Evolutionary conservation across 1,140 invertebrate genomes (phyloP).

Genomic region (Pseudomyrmex pallidus): DNA sequence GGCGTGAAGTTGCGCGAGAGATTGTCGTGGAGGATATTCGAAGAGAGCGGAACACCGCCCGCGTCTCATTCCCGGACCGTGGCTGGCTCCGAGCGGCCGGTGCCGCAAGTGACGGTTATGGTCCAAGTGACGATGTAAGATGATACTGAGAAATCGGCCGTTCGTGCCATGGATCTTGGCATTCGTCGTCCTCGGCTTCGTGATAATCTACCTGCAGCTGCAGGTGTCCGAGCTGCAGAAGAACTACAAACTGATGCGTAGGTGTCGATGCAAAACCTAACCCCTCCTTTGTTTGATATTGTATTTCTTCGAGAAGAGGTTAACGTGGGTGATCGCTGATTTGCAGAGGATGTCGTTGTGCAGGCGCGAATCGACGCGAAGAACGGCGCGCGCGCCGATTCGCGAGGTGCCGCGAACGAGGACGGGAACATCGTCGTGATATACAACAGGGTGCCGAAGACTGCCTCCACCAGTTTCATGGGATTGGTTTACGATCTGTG

Average conservation of each 20-base stretch:
- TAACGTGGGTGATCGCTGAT: conserved; percentile 40
- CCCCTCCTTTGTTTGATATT: not conserved
- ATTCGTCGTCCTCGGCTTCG: conserved; percentile 73
- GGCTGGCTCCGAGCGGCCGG: not conserved
- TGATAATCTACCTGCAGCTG: conserved; percentile 78
- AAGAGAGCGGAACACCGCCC: not conserved
- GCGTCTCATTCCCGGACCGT: not conserved
- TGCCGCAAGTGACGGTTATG: conserved; percentile 36
- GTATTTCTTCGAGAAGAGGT: not conserved
- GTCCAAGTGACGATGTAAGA: conserved; percentile 59
- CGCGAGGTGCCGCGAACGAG: conserved; percentile 11
- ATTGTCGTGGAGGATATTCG: not conserved
- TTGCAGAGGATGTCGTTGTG: conserved; percentile 76
- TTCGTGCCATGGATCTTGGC: conserved; percentile 78
- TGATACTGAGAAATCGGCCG: conserved; percentile 80
- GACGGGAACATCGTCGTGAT: conserved; percentile 90
- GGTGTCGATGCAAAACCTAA: conserved; percentile 36
- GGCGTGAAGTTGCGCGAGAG: no score
- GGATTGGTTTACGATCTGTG: conserved; percentile 98
- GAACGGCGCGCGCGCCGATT: conserved; percentile 50
- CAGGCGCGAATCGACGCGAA: conserved; percentile 75
- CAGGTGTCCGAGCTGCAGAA: conserved; percentile 77
- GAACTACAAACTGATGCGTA: conserved; percentile 78
- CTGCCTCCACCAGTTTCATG: conserved; percentile 99
- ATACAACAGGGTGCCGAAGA: conserved; percentile 99